phyloP scores from a whole-genome alignment of 2,888 invertebrate genomes.

The Apoderus coryli region DNA sequence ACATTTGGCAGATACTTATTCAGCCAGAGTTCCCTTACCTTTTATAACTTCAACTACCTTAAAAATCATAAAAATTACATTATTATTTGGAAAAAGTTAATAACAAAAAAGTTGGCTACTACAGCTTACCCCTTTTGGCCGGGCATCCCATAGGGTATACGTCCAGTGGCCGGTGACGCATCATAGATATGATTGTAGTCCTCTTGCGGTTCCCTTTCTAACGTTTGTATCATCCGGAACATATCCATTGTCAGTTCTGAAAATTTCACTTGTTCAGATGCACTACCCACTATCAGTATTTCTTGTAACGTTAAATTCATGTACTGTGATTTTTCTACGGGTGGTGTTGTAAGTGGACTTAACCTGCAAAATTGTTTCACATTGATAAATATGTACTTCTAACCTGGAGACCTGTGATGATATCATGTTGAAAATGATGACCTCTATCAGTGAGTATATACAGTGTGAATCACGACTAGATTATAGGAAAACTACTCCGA shows the following conservation, averaged over 20 bases:
- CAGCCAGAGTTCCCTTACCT: no score
- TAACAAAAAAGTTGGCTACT: no score
- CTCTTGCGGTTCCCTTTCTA: constrained; percentile 84
- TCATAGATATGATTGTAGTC: constrained; percentile 60
- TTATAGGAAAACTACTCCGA: no score
- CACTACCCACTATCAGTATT: constrained; percentile 86
- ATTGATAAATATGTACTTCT: no score
- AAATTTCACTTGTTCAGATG: constrained; percentile 88
- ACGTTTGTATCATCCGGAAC: constrained; percentile 91
- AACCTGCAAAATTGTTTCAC: constrained; percentile 48
- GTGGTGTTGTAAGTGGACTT: constrained; percentile 70
- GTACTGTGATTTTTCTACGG: constrained; percentile 72
- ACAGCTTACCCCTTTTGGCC: constrained; percentile 31
- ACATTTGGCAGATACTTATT: no score
- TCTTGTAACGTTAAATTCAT: constrained; percentile 84
- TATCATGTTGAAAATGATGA: no score
- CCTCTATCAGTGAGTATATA: no score
- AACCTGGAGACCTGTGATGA: no score
- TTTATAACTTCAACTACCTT: no score
- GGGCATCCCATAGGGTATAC: constrained; percentile 39
- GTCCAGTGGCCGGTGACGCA: constrained; percentile 53
- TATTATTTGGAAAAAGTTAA: no score
- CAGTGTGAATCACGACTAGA: no score
- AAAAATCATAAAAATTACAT: no score
- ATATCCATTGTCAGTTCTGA: constrained; percentile 95